Conservation (phyloP, 2,888 invertebrate species). For the Beris morrisii region DNA sequence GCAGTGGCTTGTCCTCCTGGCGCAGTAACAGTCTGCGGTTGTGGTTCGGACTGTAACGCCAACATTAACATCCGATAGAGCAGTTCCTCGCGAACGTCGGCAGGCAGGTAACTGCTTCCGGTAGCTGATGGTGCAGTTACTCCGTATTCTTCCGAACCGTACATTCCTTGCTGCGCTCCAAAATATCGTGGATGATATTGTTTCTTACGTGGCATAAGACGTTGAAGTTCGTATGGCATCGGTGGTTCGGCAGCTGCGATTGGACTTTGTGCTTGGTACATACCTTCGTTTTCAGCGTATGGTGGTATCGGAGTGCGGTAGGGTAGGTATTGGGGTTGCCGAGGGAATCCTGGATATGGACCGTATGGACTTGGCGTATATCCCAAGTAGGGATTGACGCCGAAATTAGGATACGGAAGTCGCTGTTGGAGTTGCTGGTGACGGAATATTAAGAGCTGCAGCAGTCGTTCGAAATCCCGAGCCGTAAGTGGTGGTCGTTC, state of each 20-base stretch:
- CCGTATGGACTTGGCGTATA: slow-evolving; percentile 32
- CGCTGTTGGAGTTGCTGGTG: slow-evolving; percentile 65
- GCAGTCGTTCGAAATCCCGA: slow-evolving; percentile 67
- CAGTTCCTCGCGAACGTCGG: slow-evolving; percentile 71
- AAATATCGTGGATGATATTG: slow-evolving; percentile 52
- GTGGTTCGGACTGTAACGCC: slow-evolving; percentile 70
- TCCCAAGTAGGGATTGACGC: slow-evolving; percentile 29
- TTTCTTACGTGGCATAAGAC: slow-evolving; percentile 57
- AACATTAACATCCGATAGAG: slow-evolving; percentile 72
- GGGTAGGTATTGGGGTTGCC: slow-evolving; percentile 36
- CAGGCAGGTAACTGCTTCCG: slow-evolving; percentile 65
- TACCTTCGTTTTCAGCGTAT: slow-evolving; percentile 38
- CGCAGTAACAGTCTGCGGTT: slow-evolving; percentile 42
- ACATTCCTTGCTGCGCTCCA: slow-evolving; percentile 55
- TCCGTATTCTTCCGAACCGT: slow-evolving; percentile 44
- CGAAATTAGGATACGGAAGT: slow-evolving; percentile 43
- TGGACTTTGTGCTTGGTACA: slow-evolving; percentile 42
- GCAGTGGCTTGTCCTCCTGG: slow-evolving; percentile 43
- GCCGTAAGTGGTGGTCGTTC: slow-evolving; percentile 73
- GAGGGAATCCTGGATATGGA: slow-evolving; percentile 9
- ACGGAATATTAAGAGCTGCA: slow-evolving; percentile 66
- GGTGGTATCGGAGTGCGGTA: slow-evolving; percentile 32
- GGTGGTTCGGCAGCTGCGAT: slow-evolving; percentile 38
- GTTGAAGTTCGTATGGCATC: slow-evolving; percentile 58
- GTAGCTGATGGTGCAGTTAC: slow-evolving; percentile 36